Evolutionary conservation across 1,140 invertebrate genomes (phyloP), one percentile per base, ranked within the genome.

Genomic region (Dolichoris vasculosae): DNA sequence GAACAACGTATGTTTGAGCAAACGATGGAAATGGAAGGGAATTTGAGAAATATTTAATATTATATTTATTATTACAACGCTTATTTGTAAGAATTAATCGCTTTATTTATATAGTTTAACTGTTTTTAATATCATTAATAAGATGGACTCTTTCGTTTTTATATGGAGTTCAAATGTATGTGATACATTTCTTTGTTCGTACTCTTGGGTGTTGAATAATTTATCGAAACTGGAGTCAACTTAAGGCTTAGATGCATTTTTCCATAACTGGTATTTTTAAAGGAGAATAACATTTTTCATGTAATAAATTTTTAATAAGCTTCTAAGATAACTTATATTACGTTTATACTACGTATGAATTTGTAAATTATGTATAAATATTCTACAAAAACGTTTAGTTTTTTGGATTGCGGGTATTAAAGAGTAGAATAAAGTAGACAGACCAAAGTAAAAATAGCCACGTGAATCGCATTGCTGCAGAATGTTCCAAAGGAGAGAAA

Each of bases 11-110:
- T 48, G 51, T 38, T 51, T 30, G 76, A 15, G 26, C 11, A 17
- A 9, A 13, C 17, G n/a, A 26, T 3, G 88, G 83, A 85, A 87
- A 88, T 87, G 87, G 89, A 87, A 84, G 7, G 20, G 3, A 32
- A 38, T 7, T 20, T 11, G 20, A 23, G 13, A 48, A 76, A 48
- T 48, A 17, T 15, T 8, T 43, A 0, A 38, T 51, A 48, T 32
- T 4, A 6, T 48, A 73, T 9, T 76, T 73, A 26, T 55, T 77
- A 51, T 51, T 51, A 4, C 30, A 51, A 9, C n/a, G 4, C 6
- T 77, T 55, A 35, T 77, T 32, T 48, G 32, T 15, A 48, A 13
- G n/a, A 32, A 77, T 51, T 32, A 51, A 77, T 32, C 11, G 8
- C 1, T 13, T 77, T 32, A 1, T 35, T 46, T 46, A 40, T 0